Evolutionary conservation across 2,797 vertebrate species (phyloP).

Genomic region (Picus viridis): DNA sequence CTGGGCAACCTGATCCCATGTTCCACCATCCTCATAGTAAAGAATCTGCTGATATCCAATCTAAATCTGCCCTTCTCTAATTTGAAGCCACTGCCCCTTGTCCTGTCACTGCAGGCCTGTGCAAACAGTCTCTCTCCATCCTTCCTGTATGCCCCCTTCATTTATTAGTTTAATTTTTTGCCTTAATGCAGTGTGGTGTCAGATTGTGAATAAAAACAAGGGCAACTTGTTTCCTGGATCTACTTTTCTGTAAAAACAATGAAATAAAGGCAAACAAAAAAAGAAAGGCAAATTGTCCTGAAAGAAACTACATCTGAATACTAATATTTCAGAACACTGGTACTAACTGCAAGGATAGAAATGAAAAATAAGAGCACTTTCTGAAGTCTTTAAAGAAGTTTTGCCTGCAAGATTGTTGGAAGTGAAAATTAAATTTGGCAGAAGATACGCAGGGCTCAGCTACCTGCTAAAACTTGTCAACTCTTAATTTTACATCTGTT

Average conservation of each 20-base stretch:
- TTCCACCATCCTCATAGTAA: too few relatives aligned
- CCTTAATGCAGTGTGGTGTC: not conserved
- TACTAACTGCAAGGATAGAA: not conserved
- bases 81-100: too few relatives aligned
- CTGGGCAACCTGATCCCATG: too few relatives aligned
- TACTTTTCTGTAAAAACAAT: not conserved
- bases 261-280: not conserved
- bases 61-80: too few relatives aligned
- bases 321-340: not conserved
- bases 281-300: not conserved
- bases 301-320: not conserved
- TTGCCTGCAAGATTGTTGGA: conserved; percentile 50
- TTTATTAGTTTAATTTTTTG: not conserved
- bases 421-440: conserved; percentile 63
- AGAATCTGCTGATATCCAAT: too few relatives aligned
- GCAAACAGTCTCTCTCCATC: too few relatives aligned
- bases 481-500: conserved; percentile 74
- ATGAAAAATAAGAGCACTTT: conserved; percentile 22
- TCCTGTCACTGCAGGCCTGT: too few relatives aligned
- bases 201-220: not conserved
- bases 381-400: conserved; percentile 22
- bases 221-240: not conserved
- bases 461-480: conserved; percentile 75
- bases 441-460: conserved; percentile 56
- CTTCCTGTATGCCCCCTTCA: too few relatives aligned